phyloP scores from a whole-genome alignment of 2,797 vertebrate genomes.

The Craterocephalus amniculus region DNA sequence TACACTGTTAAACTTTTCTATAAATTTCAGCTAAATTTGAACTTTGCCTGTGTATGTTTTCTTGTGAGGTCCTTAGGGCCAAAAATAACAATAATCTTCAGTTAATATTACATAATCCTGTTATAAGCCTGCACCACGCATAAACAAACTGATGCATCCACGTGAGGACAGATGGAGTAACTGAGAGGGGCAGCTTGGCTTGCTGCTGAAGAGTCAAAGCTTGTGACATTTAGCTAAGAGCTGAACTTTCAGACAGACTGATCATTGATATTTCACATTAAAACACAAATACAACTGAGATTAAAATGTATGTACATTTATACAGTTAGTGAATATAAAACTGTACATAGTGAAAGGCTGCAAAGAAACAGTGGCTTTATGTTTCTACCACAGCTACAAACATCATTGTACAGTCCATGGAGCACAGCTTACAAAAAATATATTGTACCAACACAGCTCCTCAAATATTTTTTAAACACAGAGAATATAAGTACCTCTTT shows the following conservation, averaged over 20 bases:
- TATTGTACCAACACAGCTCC: slow-evolving; percentile 14
- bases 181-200: slow-evolving; percentile 1
- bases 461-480: slow-evolving; percentile 30
- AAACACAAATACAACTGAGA: slow-evolving; percentile 7
- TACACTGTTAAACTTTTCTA: neutral
- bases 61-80: neutral
- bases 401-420: slow-evolving; percentile 2
- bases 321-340: slow-evolving; percentile 64
- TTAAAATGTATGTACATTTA: slow-evolving; percentile 74
- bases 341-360: slow-evolving; percentile 50
- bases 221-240: slow-evolving; percentile 6
- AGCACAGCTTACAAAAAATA: slow-evolving; percentile 30
- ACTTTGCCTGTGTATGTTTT: neutral
- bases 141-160: neutral
- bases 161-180: slow-evolving; percentile 14
- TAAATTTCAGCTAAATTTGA: neutral
- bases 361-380: slow-evolving; percentile 20
- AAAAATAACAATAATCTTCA: neutral
- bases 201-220: neutral
- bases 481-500: slow-evolving; percentile 60
- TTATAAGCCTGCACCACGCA: slow-evolving; percentile 12
- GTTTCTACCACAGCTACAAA: slow-evolving; percentile 32
- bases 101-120: slow-evolving; percentile 44
- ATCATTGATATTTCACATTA: neutral
- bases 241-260: neutral